Evolutionary conservation across 2,113 vertebrate genomes (phyloP), one percentile per base, ranked within the genome.

Genomic region (Tupaia chinensis): DNA sequence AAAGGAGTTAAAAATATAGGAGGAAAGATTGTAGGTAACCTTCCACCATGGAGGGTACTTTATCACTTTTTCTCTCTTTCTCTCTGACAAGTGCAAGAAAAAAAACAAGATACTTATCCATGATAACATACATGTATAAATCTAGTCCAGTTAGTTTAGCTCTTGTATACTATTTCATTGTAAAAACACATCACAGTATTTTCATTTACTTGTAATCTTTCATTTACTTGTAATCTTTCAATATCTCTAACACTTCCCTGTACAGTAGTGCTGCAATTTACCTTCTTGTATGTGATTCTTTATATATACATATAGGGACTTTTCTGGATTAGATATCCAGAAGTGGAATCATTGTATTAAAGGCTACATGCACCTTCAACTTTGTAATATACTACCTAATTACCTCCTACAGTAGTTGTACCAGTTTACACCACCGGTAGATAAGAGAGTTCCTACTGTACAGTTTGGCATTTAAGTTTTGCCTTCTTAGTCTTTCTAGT

Each of bases 131-230:
- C 61, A 84, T 77, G 14, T 72, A 3, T 80, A 85, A n/a, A 22
- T 93, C 3, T 82, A 87, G 12, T 44, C 70, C 77, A 86, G 88
- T 95, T 22, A 61, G 77, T 84, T 68, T 87, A 92, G 90, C 85
- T 92, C 17, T n/a, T 92, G 6, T 69, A 20, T 86, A 66, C 53
- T 81, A 74, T 93, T 95, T 91, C 70, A 60, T 82, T 73, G 61
- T 89, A 73, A 89, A 90, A 95, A 83, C 19, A 80, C 29, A 29
- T 9, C 5, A 58, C 7, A 76, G 2, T 69, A 58, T 72, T 94
- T 88, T 32, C 63, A 78, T 78, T 83, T 73, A 60, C 82, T 96
- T 13, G 44, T 44, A 44, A 44, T 44, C 5, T 44, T 44, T 44
- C 44, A 44, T 44, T 44, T 44, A 44, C 44, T 44, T 44, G 44